Base-by-base conservation (phyloP, 1,140 invertebrate genomes). In the Luehdorfia chinensis region DNA sequence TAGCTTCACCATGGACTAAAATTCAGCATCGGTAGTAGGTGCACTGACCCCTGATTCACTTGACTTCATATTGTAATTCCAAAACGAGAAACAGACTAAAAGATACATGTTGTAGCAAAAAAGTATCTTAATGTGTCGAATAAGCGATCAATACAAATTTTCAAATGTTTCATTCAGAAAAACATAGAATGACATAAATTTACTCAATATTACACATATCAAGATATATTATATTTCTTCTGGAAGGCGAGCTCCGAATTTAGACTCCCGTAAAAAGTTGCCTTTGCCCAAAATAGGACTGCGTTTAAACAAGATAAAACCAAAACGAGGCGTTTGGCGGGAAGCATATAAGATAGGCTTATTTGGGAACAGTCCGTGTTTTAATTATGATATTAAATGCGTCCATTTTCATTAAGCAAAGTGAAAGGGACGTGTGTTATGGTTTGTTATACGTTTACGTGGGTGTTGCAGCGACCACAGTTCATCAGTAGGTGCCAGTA, bases 211-310 rank as follows among this genome's bases (percentile, higher is more conserved):
- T 58, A 60, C 59, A 68, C 59, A 60, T 56, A 73, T 70, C 61
- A 59, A 70, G 66, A 73, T 55, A 43, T 43, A 43, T 63, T 41
- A 64, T 68, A 68, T 71, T 63, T 53, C 65, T 66, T 66, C 61
- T 64, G 63, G 50, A 43, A 51, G 51, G 51, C 52, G 33, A 45
- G 43, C 43, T 44, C 64, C 64, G 59, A 64, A 57, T 70, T 60
- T 62, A 57, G 59, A 52, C 32, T 31, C 23, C 28, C 44, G 59
- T 72, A 72, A 72, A 70, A 72, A 72, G 55, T 66, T 59, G 66
- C 46, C 62, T 64, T 37, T 51, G 50, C 41, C 67, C 66, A 57
- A 66, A 70, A 57, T 55, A 46, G 63, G 55, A 46, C 31, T 48
- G 48, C 43, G 36, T 39, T 55, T 55, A 51, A 28, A 31, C 50